Base-by-base conservation (phyloP, 2,888 invertebrate species). In the Corythucha ciliata region DNA sequence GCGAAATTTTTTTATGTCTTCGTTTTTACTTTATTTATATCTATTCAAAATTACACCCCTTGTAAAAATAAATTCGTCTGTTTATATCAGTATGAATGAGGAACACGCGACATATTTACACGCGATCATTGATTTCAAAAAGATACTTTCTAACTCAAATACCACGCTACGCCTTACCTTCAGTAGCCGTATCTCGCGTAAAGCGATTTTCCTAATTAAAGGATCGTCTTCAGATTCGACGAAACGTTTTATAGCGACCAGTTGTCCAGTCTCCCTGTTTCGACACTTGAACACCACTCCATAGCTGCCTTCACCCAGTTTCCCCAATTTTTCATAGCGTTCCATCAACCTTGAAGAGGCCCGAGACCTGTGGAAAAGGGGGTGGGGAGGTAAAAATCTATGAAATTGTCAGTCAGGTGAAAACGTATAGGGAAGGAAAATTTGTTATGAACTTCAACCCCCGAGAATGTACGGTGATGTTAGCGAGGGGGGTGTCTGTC, bases 141-240 rank as follows among this genome's bases (percentile, higher is more conserved):
- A n/a, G n/a, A n/a, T n/a, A n/a, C n/a, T n/a, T n/a, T n/a, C n/a
- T n/a, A n/a, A n/a, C n/a, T n/a, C 29, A 29, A 29, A 29, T n/a
- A 29, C n/a, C 29, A 8, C 29, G 12, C 29, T 8, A 22, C 16
- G 20, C 27, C 62, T 63, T 67, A 92, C 93, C 81, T 94, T 96
- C 5, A 96, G 75, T 73, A 96, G 82, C 61, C 91, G 76, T 64
- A 96, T 92, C 74, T 96, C 96, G 60, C 96, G 71, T 46, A 94
- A 76, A 1, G 94, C 94, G 59, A 96, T 96, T 73, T 96, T 96
- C 63, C 93, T 77, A 60, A 96, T 94, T 40, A 93, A 80, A 7
- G 92, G 92, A 70, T 96, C 96, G 66, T 94, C 93, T 68, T 96
- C 94, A 53, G 91, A 91, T 70, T 96, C 94, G 10, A 93, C 85